Evolutionary conservation across 2,113 vertebrate species (phyloP), one percentile per base, ranked within the genome.

Genomic region (Mystacornis crossleyi): DNA sequence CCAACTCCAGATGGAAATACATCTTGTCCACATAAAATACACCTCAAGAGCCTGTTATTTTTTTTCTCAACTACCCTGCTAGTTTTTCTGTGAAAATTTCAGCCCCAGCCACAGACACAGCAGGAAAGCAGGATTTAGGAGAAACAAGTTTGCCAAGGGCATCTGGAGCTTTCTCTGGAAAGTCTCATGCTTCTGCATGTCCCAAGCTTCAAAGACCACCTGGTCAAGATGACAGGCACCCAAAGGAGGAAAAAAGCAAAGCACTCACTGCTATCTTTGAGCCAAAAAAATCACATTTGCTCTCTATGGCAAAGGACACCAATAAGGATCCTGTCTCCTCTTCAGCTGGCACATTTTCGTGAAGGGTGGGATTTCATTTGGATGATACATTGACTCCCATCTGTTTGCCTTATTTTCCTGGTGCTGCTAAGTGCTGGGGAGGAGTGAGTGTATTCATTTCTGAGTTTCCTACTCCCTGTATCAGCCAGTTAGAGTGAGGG

Each of bases 301-400:
- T 86, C 31, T 87, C 89, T 90, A 16, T 82, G 62, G 64, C 60
- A 70, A 94, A 92, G 80, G 53, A 93, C 24, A 79, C 57, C 81
- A 75, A 4, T 42, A 87, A 72, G 74, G 84, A 85, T 61, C 38
- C 58, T 36, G 26, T 91, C 78, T 86, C n/a, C 31, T 94, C 70
- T 87, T 96, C 93, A 73, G 62, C 62, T 95, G 91, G 87, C 78
- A 86, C 45, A 69, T 82, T 96, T 79, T 93, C 81, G 24, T 5
- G 3, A 84, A 82, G 84, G 87, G 79, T 95, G 66, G 89, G 87
- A 91, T 87, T 95, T 96, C 34, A 58, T 91, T 87, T 86, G 70
- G 89, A 87, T 97, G 87, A 95, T 90, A 62, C 84, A 97, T 72
- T 79, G 84, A 38, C 45, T 93, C 38, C 96, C 95, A 96, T 94